Conservation (phyloP, 2,888 invertebrate genomes). For the Megalurothrips usitatus region DNA sequence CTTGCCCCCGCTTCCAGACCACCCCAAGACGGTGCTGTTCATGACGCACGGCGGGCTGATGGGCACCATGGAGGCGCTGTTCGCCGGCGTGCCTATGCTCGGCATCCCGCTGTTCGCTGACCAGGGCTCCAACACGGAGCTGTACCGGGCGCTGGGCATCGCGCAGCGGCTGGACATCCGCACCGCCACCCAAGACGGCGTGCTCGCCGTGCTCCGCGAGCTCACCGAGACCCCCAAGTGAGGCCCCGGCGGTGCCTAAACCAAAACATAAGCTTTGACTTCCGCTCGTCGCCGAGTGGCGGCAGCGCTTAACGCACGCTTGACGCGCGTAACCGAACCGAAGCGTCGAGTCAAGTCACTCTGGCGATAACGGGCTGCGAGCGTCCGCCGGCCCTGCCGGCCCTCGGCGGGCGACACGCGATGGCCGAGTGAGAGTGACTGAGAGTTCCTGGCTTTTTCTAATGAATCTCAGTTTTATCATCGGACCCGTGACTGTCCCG, state of each 20-base stretch:
- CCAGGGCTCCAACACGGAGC: conserved; percentile 56
- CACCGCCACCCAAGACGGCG: background rate
- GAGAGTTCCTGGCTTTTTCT: too few species aligned
- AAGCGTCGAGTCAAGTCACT: background rate
- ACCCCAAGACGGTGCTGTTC: conserved; percentile 64
- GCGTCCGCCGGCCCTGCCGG: too few species aligned
- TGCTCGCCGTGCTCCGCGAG: background rate
- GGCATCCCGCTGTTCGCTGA: conserved; percentile 66
- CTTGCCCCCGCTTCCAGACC: conserved; percentile 48
- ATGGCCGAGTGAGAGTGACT: too few species aligned
- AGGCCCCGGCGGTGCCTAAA: background rate
- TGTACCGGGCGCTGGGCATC: conserved; percentile 2
- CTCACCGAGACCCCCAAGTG: conserved; percentile 13
- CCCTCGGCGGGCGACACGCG: too few species aligned
- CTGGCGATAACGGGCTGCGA: background rate
- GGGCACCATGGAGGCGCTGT: conserved; percentile 62
- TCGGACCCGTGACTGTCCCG: background rate
- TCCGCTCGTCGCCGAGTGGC: too few species aligned
- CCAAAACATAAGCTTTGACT: background rate
- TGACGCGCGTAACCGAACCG: background rate
- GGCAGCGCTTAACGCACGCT: background rate
- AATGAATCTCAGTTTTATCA: too few species aligned
- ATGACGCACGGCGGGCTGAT: conserved; percentile 70
- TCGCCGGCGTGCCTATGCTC: conserved; percentile 61
- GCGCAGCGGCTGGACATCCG: conserved; percentile 11